Percentiles rank a stretch among this genome's conserved stretches.
Conservation (phyloP, 2,797 vertebrate species). For the Neomorphus geoffroyi region DNA sequence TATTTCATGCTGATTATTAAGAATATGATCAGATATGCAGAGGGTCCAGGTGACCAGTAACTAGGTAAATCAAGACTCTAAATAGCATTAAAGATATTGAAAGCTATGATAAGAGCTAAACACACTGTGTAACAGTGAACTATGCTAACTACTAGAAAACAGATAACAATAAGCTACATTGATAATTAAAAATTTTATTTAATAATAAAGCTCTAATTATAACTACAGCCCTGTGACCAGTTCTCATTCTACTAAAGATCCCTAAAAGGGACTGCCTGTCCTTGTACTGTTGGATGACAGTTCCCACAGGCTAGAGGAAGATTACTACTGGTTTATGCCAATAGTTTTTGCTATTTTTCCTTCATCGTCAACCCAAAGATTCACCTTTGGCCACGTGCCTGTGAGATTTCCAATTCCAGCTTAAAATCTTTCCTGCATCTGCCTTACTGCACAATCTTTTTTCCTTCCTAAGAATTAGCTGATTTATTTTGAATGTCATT, state of each 20-base stretch:
- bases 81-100: neutral
- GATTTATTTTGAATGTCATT: neutral
- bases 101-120: neutral
- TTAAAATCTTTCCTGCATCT: neutral
- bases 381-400: neutral
- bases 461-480: neutral
- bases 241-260: neutral
- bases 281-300: neutral
- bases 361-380: neutral
- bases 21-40: neutral
- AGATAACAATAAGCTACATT: neutral
- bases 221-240: neutral
- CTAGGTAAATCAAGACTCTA: neutral
- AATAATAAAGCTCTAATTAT: neutral
- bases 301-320: neutral
- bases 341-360: neutral
- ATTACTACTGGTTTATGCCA: neutral
- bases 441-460: neutral
- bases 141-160: neutral
- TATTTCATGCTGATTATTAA: neutral
- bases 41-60: neutral
- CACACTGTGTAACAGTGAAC: neutral
- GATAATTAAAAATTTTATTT: neutral
- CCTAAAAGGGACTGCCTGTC: neutral
- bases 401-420: neutral